phyloP scores from a whole-genome alignment of 2,888 invertebrate genomes.

The Phymatocera aterrima region DNA sequence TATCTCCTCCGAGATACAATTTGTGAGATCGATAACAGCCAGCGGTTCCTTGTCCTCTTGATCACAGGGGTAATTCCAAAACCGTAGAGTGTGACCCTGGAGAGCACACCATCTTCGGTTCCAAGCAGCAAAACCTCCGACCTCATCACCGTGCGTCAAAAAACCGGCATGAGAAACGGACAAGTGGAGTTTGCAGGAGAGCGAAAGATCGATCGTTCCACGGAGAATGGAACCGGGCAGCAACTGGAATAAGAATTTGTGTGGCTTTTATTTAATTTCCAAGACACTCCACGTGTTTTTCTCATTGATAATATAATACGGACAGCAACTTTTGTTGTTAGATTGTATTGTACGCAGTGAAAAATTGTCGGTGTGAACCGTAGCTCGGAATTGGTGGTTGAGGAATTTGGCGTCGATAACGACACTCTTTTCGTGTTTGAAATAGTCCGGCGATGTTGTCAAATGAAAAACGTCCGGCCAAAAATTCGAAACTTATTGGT shows the following conservation, averaged over 20 bases:
- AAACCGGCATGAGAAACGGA: constrained; percentile 73
- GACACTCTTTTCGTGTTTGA: no score
- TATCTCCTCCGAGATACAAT: constrained; percentile 67
- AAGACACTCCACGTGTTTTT: neutral
- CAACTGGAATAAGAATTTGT: constrained; percentile 51
- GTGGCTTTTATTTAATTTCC: neutral
- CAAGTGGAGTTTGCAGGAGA: constrained; percentile 64
- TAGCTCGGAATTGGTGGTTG: no score
- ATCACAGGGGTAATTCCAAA: constrained; percentile 77
- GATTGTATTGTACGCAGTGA: no score
- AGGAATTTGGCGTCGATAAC: no score
- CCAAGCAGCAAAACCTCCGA: constrained; percentile 74
- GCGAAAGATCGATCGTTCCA: constrained; percentile 63
- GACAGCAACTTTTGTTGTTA: no score
- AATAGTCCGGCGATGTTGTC: no score
- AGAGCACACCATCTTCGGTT: constrained; percentile 78
- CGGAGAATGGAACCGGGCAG: constrained; percentile 59
- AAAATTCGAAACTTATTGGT: no score
- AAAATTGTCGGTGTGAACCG: no score
- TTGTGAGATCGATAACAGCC: constrained; percentile 71
- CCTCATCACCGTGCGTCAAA: constrained; percentile 75
- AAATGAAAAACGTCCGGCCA: no score
- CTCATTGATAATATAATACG: neutral
- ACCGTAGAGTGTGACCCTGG: constrained; percentile 71
- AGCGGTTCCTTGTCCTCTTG: constrained; percentile 70